Base-by-base conservation (phyloP, 2,113 vertebrate genomes). In the Pyxicephalus adspersus region DNA sequence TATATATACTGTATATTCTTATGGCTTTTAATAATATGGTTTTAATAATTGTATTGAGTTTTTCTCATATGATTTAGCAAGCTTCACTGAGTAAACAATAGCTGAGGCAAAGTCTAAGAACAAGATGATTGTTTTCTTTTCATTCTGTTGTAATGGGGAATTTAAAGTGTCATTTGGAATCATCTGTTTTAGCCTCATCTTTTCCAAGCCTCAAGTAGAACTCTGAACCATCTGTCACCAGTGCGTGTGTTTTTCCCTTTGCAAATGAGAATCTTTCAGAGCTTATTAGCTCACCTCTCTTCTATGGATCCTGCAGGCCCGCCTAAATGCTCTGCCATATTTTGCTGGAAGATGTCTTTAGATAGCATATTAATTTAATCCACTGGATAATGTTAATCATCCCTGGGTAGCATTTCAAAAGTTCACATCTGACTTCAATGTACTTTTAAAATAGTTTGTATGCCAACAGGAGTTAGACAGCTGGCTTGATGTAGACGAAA, bases 231-330 rank as follows among this genome's bases (percentile, higher is more conserved):
- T 65, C 80, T 82, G 80, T 75, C 68, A 74, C 68, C 28, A 75
- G 63, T 50, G 60, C 73, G 80, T 75, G 71, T 68, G 54, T 82
- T 81, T 74, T 80, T 64, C 80, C 61, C 80, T 75, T 66, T 75
- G 54, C 80, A 65, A 75, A 73, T 58, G 54, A 57, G 75, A 82
- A 82, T 66, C 70, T 74, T 74, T 82, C 61, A 74, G 61, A 75
- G 80, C 70, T 75, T 75, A 75, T 82, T 82, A 82, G 63, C 61
- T 82, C 63, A 57, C 80, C 80, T 82, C 61, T 50, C 5, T 73
- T 25, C 34, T 25, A 65, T 22, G 51, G 45, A 54, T 82, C 70
- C 71, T 82, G 50, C 61, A 82, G 80, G 80, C 70, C 52, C 9
- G 72, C 80, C 80, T 66, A 68, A 65, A 75, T 38, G 28, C 50